Evolutionary conservation across 1,140 invertebrate genomes (phyloP).

Genomic region (Nautilus pompilius): DNA sequence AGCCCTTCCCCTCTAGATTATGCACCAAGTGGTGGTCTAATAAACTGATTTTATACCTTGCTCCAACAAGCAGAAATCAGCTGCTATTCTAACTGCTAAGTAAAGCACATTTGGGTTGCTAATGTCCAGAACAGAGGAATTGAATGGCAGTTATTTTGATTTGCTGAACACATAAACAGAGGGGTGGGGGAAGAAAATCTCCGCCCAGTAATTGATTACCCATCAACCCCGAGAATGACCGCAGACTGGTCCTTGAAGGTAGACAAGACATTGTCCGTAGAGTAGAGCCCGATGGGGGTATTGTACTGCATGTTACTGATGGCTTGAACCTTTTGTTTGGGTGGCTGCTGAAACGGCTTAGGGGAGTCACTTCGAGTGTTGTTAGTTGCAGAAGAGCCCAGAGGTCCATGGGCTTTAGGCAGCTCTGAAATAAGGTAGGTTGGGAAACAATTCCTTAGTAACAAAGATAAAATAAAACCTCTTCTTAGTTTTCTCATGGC

Average conservation of each 20-base stretch:
- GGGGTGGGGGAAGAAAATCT: not conserved
- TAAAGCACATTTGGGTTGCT: too few relatives aligned
- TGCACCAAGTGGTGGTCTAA: too few relatives aligned
- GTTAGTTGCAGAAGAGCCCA: slow-evolving; percentile 6
- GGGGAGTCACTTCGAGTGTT: slow-evolving; percentile 14
- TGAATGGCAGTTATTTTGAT: too few relatives aligned
- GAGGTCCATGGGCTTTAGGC: slow-evolving; percentile 15
- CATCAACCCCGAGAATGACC: slow-evolving; percentile 56
- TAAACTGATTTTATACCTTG: too few relatives aligned
- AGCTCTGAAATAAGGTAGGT: slow-evolving; percentile 18
- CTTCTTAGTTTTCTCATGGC: too few relatives aligned
- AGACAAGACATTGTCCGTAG: slow-evolving; percentile 89
- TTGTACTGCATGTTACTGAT: slow-evolving; percentile 96
- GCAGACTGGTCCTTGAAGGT: slow-evolving; percentile 89
- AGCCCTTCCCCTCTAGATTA: too few relatives aligned
- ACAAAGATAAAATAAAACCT: too few relatives aligned
- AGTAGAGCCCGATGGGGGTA: slow-evolving; percentile 90
- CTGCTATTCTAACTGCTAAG: too few relatives aligned
- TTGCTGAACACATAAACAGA: too few relatives aligned
- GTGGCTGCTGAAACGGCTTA: not conserved
- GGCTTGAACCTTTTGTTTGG: slow-evolving; percentile 43
- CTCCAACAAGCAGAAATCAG: too few relatives aligned
- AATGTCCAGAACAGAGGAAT: too few relatives aligned
- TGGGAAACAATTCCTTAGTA: too few relatives aligned
- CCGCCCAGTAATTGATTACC: not conserved